phyloP scores from a whole-genome alignment of 2,113 vertebrate genomes.

The Lophochroa leadbeateri region DNA sequence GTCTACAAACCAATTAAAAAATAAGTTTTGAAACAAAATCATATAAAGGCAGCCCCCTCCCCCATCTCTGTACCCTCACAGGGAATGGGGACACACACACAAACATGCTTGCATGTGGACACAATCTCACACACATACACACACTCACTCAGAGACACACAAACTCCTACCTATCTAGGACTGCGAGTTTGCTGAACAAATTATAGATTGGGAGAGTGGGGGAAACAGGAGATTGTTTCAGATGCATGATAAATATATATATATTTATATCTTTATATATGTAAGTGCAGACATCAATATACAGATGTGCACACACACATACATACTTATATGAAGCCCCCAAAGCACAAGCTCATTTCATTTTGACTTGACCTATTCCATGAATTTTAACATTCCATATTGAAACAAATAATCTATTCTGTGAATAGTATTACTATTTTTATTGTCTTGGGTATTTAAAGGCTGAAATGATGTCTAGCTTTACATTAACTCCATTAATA shows the following conservation, averaged over 20 bases:
- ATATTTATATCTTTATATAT: neutral
- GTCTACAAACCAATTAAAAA: neutral
- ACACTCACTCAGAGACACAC: neutral
- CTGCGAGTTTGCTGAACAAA: neutral
- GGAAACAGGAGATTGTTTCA: neutral
- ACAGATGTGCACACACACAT: neutral
- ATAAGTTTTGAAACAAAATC: neutral
- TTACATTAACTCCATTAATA: neutral
- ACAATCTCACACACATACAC: no score
- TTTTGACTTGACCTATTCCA: neutral
- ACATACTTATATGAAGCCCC: neutral
- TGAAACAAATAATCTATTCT: constrained; percentile 24
- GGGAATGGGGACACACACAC: neutral
- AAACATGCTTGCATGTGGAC: neutral
- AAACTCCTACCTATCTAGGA: neutral
- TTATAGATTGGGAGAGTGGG: neutral
- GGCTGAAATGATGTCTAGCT: neutral
- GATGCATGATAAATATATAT: neutral
- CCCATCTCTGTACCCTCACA: neutral
- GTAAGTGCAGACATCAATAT: neutral
- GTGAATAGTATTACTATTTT: neutral
- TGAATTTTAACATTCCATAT: constrained; percentile 6
- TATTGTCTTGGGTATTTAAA: neutral
- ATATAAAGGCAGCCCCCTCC: neutral
- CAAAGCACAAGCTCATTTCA: constrained; percentile 17